Evolutionary conservation across 2,888 invertebrate genomes (phyloP), one percentile per base, ranked within the genome.

Genomic region (Parthenolecanium corni): DNA sequence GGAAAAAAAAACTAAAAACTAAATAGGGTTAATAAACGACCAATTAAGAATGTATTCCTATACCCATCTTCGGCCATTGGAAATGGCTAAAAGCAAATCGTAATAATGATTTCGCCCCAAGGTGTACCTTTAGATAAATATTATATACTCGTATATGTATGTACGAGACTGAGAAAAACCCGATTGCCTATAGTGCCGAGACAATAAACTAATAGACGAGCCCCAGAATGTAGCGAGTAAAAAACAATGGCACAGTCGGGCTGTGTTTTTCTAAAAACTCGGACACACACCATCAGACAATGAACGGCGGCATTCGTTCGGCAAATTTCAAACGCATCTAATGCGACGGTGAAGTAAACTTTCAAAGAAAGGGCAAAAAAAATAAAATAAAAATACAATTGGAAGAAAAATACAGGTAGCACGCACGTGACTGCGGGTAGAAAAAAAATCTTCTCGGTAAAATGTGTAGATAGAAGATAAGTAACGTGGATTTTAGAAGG

Each of bases 191-290:
- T 12, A 49, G 25, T 31, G 31, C 36, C 58, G 36, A 49, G 58
- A 61, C 58, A 61, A 61, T 61, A 61, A 61, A 61, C 61, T 49
- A 49, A 61, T 51, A 61, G 61, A 61, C 38, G 61, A 52, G 24
- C 31, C 31, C 18, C 51, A 49, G 20, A 44, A 44, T 18, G 16
- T 18, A 14, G 49, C 51, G n/a, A 9, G 38, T 23, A 51, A 38
- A 61, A 31, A 61, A 61, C 49, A 61, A 49, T 51, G 61, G 51
- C 31, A 20, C 49, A 38, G 61, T 38, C 58, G 49, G 57, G 18
- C 57, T 47, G 31, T 31, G 31, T 57, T 57, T 44, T 51, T 49
- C 31, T 49, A 38, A 49, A n/a, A 61, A 61, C 61, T 61, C 61
- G 51, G 61, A 61, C 47, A 46, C 61, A 61, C 51, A 23, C 31